These are phyloP conservation scores for Gisinianus flammeolus DNA, from an alignment of 2,888 invertebrate genomes.

Conservation along the genomic window DNA sequence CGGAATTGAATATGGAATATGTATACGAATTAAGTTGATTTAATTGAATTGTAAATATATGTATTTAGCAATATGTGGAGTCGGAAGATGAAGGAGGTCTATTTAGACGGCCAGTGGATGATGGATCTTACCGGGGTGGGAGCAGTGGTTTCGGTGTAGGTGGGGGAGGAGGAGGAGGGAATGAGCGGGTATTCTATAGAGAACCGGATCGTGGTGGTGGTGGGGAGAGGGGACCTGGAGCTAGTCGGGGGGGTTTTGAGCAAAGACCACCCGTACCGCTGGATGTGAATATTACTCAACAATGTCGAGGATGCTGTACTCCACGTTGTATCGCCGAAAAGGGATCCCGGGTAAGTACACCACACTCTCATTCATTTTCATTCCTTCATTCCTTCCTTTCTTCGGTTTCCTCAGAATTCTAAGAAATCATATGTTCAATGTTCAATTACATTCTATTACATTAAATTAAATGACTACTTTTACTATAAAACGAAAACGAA, in stretches of 20 bases:
- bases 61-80: no score
- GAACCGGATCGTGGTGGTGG: constrained; percentile 31
- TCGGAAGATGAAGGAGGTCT: not conserved
- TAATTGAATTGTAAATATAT: no score
- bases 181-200: not conserved
- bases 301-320: constrained; percentile 71
- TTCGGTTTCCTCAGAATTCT: not conserved
- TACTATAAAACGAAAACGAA: no score
- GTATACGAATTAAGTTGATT: no score
- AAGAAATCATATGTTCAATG: not conserved
- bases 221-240: not conserved
- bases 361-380: not conserved
- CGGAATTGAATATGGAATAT: no score
- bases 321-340: constrained; percentile 90
- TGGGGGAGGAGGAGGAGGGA: constrained; percentile 10
- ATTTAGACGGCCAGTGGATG: not conserved
- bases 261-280: constrained; percentile 12
- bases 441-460: no score
- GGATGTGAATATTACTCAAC: constrained; percentile 7
- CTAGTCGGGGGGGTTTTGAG: not conserved
- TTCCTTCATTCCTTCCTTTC: not conserved
- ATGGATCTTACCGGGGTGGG: not conserved
- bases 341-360: constrained; percentile 71
- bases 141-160: no score
- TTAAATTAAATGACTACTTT: no score